A percentile compares a stretch with the other conserved stretches of the same genome.
These are phyloP conservation scores for Eretmodus cyanostictus DNA, from an alignment of 2,113 vertebrate species.

Conservation along the genomic window DNA sequence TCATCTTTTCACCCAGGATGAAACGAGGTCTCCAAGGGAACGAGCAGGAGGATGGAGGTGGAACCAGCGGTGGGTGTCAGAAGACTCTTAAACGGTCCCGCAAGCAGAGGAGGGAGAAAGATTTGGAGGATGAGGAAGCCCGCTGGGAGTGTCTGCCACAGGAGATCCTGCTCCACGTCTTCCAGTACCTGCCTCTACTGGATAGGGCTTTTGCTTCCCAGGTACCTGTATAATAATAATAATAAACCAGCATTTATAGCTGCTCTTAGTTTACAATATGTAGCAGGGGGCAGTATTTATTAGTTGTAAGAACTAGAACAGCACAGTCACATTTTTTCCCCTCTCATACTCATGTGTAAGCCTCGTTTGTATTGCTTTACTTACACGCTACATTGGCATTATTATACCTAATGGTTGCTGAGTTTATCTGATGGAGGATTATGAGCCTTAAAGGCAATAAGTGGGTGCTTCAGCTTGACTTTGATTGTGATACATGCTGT, in stretches of 20 bases:
- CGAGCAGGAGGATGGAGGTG: conserved; percentile 59
- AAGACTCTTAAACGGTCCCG: conserved; percentile 70
- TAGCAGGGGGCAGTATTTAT: neutral
- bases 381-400: neutral
- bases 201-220: conserved; percentile 89
- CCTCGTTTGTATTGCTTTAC: neutral
- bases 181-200: conserved; percentile 89
- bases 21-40: conserved; percentile 77
- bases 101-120: conserved; percentile 33
- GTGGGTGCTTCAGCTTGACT: neutral
- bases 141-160: conserved; percentile 84
- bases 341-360: neutral
- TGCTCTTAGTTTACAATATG: neutral
- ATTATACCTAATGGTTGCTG: neutral
- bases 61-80: conserved; percentile 55
- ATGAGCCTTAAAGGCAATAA: neutral
- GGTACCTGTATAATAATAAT: conserved; percentile 15
- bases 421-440: neutral
- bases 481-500: neutral
- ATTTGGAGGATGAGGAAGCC: conserved; percentile 16
- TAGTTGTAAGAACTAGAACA: neutral
- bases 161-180: conserved; percentile 88
- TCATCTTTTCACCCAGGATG: conserved; percentile 72
- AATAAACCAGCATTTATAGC: neutral
- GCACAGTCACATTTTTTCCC: neutral